Base-by-base conservation (phyloP, 1,140 invertebrate species). In the Zaprionus nigranus region DNA sequence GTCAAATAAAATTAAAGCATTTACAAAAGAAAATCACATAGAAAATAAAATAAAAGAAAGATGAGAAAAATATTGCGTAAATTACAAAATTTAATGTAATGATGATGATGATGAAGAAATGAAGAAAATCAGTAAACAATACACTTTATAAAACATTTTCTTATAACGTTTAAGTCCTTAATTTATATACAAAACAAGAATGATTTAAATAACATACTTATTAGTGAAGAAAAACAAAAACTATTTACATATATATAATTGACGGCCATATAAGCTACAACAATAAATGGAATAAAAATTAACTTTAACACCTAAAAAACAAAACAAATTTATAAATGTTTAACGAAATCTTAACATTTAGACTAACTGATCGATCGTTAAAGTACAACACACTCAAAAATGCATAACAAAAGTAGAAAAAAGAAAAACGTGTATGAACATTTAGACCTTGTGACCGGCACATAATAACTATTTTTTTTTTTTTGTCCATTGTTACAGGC, bases 151-250 rank as follows among this genome's bases (percentile, higher is more conserved):
- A 82, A 76, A 87, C 82, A 88, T 84, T 86, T 83, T 85, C 83
- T 86, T 86, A 87, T 86, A 87, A 86, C 78, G 66, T 82, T 85
- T 87, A 87, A 87, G 83, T 87, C 83, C 77, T 82, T 87, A 87
- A 87, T 87, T 87, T 87, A 87, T 87, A 87, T 87, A 87, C 83
- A 87, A 86, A 87, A 79, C 72, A 86, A 86, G 84, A 87, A 87
- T 87, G 83, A 87, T 87, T 87, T 87, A 87, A 86, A 87, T 87
- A 87, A 87, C 83, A 87, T 79, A 86, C 72, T 75, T 87, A 87
- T 87, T 87, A 87, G 84, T 82, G 64, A 34, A 34, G 9, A 34
- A 34, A 87, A 87, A 79, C 63, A 60, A 70, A 83, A 82, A 87
- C 81, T 82, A 84, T 83, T 83, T 87, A 87, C 86, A 87, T 87